Percentiles rank a stretch among this genome's conserved stretches.
phyloP scores from a whole-genome alignment of 2,113 vertebrate species.

The Pterocles gutturalis region DNA sequence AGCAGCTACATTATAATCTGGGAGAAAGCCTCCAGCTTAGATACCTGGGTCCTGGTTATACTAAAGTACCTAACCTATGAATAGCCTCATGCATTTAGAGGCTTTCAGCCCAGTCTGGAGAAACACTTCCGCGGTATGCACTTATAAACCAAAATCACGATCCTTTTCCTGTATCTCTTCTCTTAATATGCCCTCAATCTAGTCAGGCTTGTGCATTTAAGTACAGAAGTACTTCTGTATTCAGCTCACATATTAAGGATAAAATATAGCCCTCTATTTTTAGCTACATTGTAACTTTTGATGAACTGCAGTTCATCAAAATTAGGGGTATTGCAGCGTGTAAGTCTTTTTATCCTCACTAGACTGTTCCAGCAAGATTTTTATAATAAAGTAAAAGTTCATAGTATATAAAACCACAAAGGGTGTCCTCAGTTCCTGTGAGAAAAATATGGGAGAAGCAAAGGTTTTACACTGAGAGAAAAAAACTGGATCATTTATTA shows the following conservation, averaged over 20 bases:
- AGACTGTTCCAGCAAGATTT: slow-evolving; percentile 17
- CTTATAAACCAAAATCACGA: not conserved
- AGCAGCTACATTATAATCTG: not conserved
- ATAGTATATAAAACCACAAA: slow-evolving; percentile 10
- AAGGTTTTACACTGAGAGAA: not conserved
- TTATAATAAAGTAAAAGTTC: slow-evolving; percentile 24
- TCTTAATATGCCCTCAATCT: not conserved
- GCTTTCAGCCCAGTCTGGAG: not conserved
- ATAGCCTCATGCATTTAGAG: not conserved
- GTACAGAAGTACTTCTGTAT: not conserved
- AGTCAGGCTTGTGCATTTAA: not conserved
- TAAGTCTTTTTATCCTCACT: not conserved
- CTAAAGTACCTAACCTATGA: not conserved
- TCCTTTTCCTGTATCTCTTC: not conserved
- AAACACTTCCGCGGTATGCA: not conserved
- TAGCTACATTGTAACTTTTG: not conserved
- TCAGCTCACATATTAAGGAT: not conserved
- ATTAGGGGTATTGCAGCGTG: not conserved
- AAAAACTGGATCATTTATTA: not conserved
- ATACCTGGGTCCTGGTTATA: not conserved
- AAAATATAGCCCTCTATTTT: not conserved
- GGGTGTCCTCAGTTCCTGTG: not conserved
- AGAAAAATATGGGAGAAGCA: not conserved
- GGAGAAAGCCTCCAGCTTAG: not conserved
- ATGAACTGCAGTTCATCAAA: slow-evolving; percentile 37